Conservation (phyloP, 2,113 vertebrate species). For the Mormyrus iriodes region DNA sequence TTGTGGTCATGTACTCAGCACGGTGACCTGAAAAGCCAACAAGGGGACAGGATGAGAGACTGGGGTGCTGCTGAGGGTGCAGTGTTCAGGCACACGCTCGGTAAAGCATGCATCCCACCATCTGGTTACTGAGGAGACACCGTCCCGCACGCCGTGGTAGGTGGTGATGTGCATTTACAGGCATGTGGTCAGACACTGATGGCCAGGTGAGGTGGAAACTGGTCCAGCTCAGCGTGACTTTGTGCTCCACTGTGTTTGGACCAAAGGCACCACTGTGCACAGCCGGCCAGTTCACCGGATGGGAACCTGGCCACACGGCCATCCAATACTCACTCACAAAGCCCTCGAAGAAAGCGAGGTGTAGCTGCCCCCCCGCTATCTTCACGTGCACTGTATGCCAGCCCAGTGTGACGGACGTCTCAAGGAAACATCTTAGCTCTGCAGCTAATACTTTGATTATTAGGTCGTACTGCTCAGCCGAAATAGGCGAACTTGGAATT, state of each 20-base stretch:
- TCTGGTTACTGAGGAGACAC: slow-evolving; percentile 35
- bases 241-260: neutral
- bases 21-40: slow-evolving; percentile 76
- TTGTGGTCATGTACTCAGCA: slow-evolving; percentile 95
- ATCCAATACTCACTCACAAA: neutral
- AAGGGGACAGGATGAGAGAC: slow-evolving; percentile 25
- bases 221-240: neutral
- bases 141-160: neutral
- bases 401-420: neutral
- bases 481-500: neutral
- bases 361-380: neutral
- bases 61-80: neutral
- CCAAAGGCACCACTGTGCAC: neutral
- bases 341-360: neutral
- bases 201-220: neutral
- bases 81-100: slow-evolving; percentile 26
- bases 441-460: neutral
- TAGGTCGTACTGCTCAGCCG: neutral
- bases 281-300: neutral
- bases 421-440: neutral
- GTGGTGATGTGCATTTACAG: neutral
- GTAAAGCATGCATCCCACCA: slow-evolving; percentile 45
- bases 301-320: neutral
- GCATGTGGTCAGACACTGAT: slow-evolving; percentile 11
- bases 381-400: neutral